Base-by-base conservation (phyloP, 1,140 invertebrate genomes). In the Sipha flava region DNA sequence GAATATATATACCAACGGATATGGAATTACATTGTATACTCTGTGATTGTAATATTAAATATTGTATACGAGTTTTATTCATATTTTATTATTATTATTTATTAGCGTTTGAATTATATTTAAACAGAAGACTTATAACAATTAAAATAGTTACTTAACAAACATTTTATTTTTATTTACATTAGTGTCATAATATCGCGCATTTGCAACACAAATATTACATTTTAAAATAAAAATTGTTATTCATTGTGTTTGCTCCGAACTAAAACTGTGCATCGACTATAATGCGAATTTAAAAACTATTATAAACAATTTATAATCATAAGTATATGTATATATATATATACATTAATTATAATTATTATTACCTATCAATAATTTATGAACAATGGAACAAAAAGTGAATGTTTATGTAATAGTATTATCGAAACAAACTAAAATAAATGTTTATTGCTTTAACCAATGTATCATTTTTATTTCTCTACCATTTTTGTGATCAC, bases 301-400 rank as follows among this genome's bases (percentile, higher is more conserved):
- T 34, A 62, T 31, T 62, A 37, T 37, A n/a, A n/a, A 37, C 29
- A 62, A 37, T 62, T 12, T 62, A 18, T 62, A 62, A 62, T 57
- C 6, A 57, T 57, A 57, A 57, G 54, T 26, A 57, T 29, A 29
- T 57, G 7, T 34, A 62, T n/a, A 40, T 40, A 66, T 23, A 6
- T 66, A 40, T 66, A 66, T 66, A 66, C 26, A 23, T 40, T 66
- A 23, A 23, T 66, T 23, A 37, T 66, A 40, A 66, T 66, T 9
- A 62, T n/a, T 62, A n/a, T 66, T 23, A 43, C n/a, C n/a, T 43
- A 66, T 40, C 37, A 66, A 66, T 43, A 66, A 40, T 66, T 66
- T 43, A 66, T 66, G 62, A 34, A 66, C 34, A 66, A 66, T 43
- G 62, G 62, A 66, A 66, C 62, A 66, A 66, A 66, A 40, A 66